phyloP scores from a whole-genome alignment of 2,797 vertebrate species.

The Fratercula arctica region DNA sequence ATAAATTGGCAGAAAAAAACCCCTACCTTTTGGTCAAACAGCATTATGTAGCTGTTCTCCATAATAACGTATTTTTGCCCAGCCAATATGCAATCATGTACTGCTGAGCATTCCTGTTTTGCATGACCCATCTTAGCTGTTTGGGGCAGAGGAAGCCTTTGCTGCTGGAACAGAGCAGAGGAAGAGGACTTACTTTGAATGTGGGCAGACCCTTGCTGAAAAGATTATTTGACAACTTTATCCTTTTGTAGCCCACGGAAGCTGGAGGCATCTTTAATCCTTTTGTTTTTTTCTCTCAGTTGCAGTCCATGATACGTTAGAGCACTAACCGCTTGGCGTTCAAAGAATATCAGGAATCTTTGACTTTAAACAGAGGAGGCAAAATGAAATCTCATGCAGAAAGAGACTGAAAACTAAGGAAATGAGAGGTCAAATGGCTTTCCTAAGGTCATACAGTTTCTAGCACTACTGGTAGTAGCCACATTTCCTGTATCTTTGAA shows the following conservation, averaged over 20 bases:
- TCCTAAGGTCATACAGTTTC: background rate
- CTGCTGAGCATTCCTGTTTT: background rate
- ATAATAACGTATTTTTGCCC: background rate
- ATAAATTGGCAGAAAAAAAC: background rate
- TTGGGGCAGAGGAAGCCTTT: background rate
- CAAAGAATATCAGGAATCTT: background rate
- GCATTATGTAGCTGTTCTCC: background rate
- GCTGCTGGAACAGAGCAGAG: background rate
- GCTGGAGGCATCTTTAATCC: background rate
- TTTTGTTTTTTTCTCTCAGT: background rate
- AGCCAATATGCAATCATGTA: background rate
- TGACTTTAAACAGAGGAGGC: background rate
- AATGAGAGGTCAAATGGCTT: background rate
- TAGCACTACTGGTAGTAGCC: background rate
- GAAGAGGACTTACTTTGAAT: background rate
- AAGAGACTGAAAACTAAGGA: background rate
- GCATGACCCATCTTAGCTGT: background rate
- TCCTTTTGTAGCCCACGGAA: background rate
- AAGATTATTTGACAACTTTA: background rate
- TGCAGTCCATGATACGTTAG: background rate
- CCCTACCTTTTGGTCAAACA: background rate
- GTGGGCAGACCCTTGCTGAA: background rate
- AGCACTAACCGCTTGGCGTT: background rate
- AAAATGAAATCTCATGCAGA: background rate
- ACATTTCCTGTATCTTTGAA: background rate